Percentiles rank a stretch among this genome's conserved stretches.
Evolutionary conservation across 2,797 vertebrate genomes (phyloP).

Genomic region (Halcyon leucocephala): DNA sequence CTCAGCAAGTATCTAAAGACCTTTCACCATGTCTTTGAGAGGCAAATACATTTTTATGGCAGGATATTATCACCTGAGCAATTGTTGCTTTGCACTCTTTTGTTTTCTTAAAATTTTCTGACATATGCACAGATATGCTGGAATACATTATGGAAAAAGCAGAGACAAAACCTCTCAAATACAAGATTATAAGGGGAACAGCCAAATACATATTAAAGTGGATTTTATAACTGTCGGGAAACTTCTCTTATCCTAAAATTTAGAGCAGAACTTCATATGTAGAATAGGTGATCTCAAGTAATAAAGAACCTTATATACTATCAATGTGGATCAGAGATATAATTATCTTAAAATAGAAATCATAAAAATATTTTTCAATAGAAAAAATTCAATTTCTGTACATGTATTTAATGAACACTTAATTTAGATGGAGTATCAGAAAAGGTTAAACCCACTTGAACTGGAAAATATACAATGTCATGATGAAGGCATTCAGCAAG

Average conservation of each 20-base stretch:
- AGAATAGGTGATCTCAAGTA: background rate
- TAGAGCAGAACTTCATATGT: background rate
- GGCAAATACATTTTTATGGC: background rate
- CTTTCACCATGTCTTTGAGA: background rate
- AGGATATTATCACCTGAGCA: background rate
- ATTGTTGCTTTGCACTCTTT: background rate
- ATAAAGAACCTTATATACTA: background rate
- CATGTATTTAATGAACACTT: background rate
- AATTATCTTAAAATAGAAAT: background rate
- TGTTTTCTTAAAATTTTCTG: background rate
- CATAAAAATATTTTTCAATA: background rate
- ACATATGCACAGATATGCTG: background rate
- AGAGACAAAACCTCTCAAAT: background rate
- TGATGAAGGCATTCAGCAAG: background rate
- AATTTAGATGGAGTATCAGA: background rate
- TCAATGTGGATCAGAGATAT: fast-evolving
- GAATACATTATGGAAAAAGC: background rate
- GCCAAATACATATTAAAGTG: background rate
- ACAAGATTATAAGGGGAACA: background rate
- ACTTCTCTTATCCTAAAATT: background rate
- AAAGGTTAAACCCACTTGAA: background rate
- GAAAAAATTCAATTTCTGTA: background rate
- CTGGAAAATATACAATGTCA: background rate
- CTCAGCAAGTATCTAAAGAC: background rate
- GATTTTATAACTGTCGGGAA: background rate